Base-by-base conservation (phyloP, 1,140 invertebrate species). In the Cardiocondyla obscurior region DNA sequence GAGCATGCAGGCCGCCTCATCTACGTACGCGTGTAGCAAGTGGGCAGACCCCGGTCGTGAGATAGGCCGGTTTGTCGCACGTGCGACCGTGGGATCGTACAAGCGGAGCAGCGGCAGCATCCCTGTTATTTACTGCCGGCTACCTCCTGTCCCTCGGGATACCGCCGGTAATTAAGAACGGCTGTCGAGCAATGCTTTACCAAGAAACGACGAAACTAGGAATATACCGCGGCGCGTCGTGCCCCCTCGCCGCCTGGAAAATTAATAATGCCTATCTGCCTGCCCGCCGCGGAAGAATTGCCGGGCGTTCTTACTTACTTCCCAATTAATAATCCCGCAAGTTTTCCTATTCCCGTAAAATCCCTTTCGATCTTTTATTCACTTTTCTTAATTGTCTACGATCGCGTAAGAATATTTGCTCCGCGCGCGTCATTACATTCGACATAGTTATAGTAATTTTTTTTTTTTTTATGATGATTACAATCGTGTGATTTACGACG, bases 71-170 rank as follows among this genome's bases (percentile, higher is more conserved):
- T 79, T 79, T 79, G 74, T 79, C 74, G 74, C 74, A 79, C 74
- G 74, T 79, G 74, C 74, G 74, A 79, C 74, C 74, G 74, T 79
- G 74, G 74, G 74, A 79, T 79, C 62, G 74, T 79, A 69, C 74
- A 79, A 79, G 74, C 74, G 74, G 74, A 69, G 74, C 74, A 77
- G 67, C 74, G 39, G 74, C 74, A 79, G 74, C 74, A 79, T 79
- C 74, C 62, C 74, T 53, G 74, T 79, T 79, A 79, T 79, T 79
- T 79, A 79, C 74, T 79, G 74, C 74, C 46, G 60, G 62, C 74
- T 79, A 79, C 74, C 74, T 79, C 36, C 74, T 69, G 64, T 79
- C 74, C 74, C 74, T 39, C 33, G 74, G 74, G 74, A 79, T 39
- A 79, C 46, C 62, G 74, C 16, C 74, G 46, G 74, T 79, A 79